Conservation (phyloP, 2,797 vertebrate genomes). For the Tinamus major region DNA sequence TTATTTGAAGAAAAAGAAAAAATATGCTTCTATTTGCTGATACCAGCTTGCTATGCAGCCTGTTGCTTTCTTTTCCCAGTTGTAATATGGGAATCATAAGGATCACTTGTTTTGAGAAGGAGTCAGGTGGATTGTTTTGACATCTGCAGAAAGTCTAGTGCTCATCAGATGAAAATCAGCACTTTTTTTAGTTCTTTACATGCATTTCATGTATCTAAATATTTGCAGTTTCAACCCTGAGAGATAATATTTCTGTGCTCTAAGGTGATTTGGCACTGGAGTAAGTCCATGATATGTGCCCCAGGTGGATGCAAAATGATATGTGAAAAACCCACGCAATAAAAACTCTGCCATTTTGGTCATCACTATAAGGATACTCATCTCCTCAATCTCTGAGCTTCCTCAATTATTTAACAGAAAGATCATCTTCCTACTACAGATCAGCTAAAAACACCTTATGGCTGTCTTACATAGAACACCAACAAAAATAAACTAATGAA, state of each 20-base stretch:
- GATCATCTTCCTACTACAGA: not conserved
- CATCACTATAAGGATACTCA: not conserved
- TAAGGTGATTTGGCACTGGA: not conserved
- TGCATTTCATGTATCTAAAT: not conserved
- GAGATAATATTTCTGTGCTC: not conserved
- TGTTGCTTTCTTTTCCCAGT: not conserved
- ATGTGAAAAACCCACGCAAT: not conserved
- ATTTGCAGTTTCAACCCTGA: not conserved
- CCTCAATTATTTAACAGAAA: not conserved
- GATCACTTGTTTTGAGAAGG: not conserved
- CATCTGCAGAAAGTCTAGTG: constrained; percentile 1
- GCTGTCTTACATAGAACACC: not conserved
- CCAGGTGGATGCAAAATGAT: not conserved
- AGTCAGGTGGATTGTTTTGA: not conserved
- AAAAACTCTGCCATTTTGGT: not conserved
- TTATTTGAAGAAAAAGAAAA: not conserved
- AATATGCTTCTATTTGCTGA: not conserved
- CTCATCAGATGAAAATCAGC: not conserved
- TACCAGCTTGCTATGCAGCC: not conserved
- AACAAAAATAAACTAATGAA: not conserved
- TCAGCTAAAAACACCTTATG: not conserved
- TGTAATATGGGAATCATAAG: not conserved
- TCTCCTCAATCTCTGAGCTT: not conserved
- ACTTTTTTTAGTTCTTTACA: not conserved
- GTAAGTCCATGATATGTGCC: not conserved